Conservation (phyloP, 2,113 vertebrate species). For the Equus quagga region DNA sequence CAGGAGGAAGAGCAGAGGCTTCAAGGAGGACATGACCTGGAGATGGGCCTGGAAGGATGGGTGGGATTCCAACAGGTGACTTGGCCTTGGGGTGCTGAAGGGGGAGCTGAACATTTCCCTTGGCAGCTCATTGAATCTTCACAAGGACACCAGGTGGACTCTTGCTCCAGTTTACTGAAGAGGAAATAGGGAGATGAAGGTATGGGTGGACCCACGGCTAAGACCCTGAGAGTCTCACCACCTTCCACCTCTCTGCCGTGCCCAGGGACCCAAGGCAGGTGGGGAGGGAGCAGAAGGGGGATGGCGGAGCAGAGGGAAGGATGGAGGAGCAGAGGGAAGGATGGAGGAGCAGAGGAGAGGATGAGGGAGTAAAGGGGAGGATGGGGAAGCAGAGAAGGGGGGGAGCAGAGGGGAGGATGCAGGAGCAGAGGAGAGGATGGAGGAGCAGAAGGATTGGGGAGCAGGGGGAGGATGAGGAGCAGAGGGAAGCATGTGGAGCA, state of each 20-base stretch:
- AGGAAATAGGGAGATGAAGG: not conserved
- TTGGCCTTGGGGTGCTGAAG: not conserved
- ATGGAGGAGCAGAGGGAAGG: not conserved
- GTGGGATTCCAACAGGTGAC: no score
- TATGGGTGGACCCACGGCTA: fast-evolving
- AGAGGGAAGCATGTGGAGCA: no score
- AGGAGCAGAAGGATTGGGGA: not conserved
- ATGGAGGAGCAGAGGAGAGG: not conserved
- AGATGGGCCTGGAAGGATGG: not conserved
- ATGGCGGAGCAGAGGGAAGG: not conserved
- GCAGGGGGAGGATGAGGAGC: not conserved
- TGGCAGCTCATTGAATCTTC: not conserved
- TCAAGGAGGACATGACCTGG: fast-evolving
- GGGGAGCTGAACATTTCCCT: fast-evolving
- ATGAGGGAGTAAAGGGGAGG: not conserved
- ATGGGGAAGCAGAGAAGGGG: not conserved
- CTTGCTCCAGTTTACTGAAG: not conserved
- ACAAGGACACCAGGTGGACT: not conserved
- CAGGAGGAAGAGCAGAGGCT: not conserved
- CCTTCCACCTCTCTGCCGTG: no score
- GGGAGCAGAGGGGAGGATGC: not conserved
- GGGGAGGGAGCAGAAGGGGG: not conserved
- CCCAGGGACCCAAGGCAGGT: not conserved
- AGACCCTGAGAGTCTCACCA: fast-evolving
- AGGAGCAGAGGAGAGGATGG: no score